Percentiles rank a stretch among this genome's conserved stretches.
These are phyloP conservation scores for Tryphoninae sp. DNA, from an alignment of 2,888 invertebrate genomes.

Conservation along the genomic window DNA sequence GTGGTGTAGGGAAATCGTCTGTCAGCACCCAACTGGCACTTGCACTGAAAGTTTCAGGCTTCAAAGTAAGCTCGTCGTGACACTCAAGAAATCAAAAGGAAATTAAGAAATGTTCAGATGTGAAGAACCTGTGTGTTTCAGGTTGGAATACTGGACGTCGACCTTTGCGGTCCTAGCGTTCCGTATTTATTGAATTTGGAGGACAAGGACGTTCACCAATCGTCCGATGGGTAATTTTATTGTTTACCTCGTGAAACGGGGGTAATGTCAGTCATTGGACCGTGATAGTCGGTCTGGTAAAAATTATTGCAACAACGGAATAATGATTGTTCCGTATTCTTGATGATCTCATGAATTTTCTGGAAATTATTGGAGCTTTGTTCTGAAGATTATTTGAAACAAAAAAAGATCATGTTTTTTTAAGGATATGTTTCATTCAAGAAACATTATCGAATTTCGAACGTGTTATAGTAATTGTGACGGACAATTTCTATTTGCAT, in stretches of 20 bases:
- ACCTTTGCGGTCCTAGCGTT: conserved; percentile 97
- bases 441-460: too few species aligned
- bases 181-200: conserved; percentile 95
- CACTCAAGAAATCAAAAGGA: neutral
- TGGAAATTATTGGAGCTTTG: neutral
- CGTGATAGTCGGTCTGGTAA: neutral
- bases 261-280: neutral
- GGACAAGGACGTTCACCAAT: conserved; percentile 92
- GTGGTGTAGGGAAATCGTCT: conserved; percentile 99
- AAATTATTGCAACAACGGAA: neutral
- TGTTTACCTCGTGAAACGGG: neutral
- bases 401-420: neutral
- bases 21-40: conserved; percentile 96
- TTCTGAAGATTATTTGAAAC: neutral
- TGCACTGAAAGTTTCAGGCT: conserved; percentile 89
- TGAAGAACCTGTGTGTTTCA: conserved; percentile 79
- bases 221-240: conserved; percentile 87
- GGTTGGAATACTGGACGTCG: conserved; percentile 96
- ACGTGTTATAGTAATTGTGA: too few species aligned
- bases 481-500: too few species aligned
- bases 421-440: neutral
- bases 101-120: conserved; percentile 14
- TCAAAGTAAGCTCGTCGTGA: conserved; percentile 85
- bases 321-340: conserved; percentile 4
- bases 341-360: neutral